Conservation (phyloP, 2,797 vertebrate species). For the Glossophaga mutica region DNA sequence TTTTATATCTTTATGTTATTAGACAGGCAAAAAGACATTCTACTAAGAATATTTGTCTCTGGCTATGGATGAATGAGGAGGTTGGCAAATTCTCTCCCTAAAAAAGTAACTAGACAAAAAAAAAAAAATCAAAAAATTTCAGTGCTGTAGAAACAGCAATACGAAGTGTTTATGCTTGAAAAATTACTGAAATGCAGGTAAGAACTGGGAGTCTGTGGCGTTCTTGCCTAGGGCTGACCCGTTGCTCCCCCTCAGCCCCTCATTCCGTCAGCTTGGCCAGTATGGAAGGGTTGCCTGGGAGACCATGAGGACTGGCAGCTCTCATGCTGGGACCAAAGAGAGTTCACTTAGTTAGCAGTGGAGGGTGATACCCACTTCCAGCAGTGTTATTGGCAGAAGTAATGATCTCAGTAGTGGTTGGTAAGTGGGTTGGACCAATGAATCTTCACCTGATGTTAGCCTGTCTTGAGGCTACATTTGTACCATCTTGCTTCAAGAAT, state of each 20-base stretch:
- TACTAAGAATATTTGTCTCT: neutral
- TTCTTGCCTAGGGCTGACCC: neutral
- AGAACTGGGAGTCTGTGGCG: neutral
- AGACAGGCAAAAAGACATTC: neutral
- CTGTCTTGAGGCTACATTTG: neutral
- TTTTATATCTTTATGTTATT: neutral
- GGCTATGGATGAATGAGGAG: neutral
- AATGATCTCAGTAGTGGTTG: neutral
- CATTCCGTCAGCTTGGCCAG: neutral
- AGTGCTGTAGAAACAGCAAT: neutral
- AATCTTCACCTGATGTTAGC: neutral
- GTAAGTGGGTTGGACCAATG: neutral
- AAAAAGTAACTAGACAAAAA: neutral
- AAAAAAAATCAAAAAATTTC: neutral
- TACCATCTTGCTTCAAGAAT: neutral
- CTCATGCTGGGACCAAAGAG: neutral
- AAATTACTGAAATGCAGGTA: neutral
- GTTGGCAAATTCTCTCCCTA: neutral
- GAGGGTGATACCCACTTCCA: neutral
- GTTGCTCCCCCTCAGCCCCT: neutral
- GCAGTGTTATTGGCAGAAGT: neutral
- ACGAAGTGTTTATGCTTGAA: neutral
- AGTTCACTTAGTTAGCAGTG: neutral
- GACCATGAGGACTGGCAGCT: neutral
- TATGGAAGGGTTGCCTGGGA: neutral